Evolutionary conservation across 2,888 invertebrate species (phyloP).

Genomic region (Coecobrya sp.): DNA sequence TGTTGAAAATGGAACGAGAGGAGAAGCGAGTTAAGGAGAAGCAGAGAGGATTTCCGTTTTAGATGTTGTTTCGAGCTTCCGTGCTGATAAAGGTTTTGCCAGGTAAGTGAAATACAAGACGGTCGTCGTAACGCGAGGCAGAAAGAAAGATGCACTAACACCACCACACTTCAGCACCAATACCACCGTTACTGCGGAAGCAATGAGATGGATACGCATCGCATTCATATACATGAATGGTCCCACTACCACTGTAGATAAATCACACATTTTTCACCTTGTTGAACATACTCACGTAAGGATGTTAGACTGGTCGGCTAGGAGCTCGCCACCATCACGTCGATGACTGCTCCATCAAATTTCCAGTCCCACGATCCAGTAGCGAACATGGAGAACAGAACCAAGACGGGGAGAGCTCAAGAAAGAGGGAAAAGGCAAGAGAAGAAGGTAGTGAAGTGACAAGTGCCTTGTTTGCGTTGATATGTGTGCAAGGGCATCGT

Average conservation of each 20-base stretch:
- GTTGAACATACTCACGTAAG: constrained; percentile 21
- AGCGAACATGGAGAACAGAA: neutral
- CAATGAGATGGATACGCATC: neutral
- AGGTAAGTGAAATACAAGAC: constrained; percentile 46
- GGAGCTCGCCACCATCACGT: neutral
- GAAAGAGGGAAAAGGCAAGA: neutral
- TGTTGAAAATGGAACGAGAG: neutral
- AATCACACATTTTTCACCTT: constrained; percentile 71
- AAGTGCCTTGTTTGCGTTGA: constrained; percentile 39
- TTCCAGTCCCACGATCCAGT: neutral
- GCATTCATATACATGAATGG: constrained; percentile 21
- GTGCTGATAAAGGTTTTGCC: constrained; percentile 47
- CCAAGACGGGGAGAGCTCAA: neutral
- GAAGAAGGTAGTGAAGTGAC: constrained; percentile 24
- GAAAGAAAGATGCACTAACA: neutral
- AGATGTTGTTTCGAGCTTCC: constrained; percentile 70
- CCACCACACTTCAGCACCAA: constrained; percentile 1
- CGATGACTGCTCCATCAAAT: constrained; percentile 34
- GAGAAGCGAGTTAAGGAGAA: constrained; percentile 10
- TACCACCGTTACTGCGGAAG: neutral
- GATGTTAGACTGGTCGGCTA: neutral
- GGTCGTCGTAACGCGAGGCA: neutral
- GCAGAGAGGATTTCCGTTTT: constrained; percentile 71
- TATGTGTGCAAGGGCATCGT: constrained; percentile 8
- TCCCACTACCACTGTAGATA: constrained; percentile 31